These are phyloP conservation scores for Itoplectis maculator DNA, from an alignment of 2,888 invertebrate species.

Conservation along the genomic window DNA sequence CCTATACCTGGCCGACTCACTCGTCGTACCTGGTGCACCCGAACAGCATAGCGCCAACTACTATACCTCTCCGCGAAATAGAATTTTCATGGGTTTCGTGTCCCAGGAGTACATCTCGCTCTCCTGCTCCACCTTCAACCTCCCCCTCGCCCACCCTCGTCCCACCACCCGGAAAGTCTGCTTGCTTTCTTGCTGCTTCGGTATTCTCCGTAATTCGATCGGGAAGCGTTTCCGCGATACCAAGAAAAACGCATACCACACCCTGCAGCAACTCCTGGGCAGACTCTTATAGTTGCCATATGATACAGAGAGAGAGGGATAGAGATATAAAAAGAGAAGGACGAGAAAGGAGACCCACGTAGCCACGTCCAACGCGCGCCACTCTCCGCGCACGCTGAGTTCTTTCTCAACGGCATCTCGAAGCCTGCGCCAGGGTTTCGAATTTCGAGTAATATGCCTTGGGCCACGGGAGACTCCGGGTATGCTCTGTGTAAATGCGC, in stretches of 20 bases:
- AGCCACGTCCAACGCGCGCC: background rate
- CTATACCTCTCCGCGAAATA: conserved; percentile 29
- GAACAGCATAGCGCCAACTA: conserved; percentile 14
- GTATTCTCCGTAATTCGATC: conserved; percentile 60
- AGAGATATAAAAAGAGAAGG: too few species aligned
- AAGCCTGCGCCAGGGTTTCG: conserved; percentile 64
- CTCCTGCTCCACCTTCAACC: conserved; percentile 22
- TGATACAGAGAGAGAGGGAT: too few species aligned
- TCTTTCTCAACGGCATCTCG: background rate
- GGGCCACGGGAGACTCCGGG: conserved; percentile 8
- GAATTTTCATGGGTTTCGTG: conserved; percentile 61
- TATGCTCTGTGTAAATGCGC: conserved; percentile 20
- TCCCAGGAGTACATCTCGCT: conserved; percentile 33
- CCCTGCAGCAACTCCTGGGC: background rate
- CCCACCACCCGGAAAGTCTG: background rate
- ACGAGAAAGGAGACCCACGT: background rate
- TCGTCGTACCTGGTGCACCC: conserved; percentile 8
- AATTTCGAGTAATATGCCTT: conserved; percentile 72
- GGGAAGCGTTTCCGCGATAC: conserved; percentile 32
- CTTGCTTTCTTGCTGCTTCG: conserved; percentile 37
- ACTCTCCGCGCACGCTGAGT: background rate
- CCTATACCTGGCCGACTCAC: background rate
- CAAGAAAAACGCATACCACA: conserved; percentile 7
- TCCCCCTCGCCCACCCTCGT: conserved; percentile 10
- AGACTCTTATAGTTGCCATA: background rate